Base-by-base conservation (phyloP, 2,888 invertebrate genomes). In the Macaria liturata region DNA sequence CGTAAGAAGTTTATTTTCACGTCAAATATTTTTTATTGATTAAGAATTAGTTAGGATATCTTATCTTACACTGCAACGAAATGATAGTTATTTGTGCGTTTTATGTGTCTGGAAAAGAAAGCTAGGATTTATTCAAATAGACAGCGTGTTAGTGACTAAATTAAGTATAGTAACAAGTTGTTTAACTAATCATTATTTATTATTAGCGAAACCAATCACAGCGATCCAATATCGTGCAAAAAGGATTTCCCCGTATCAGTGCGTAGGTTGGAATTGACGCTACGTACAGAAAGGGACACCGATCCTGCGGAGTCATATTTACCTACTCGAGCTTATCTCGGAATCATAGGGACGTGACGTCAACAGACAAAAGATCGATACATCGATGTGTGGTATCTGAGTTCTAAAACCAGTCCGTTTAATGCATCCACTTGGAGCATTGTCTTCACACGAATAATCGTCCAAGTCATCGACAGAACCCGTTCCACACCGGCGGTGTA, bases 401-500 rank as follows among this genome's bases (percentile, higher is more conserved):
- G 49, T 67, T 72, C 65, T 75, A 66, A 62, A 75, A 71, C 67
- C 74, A 74, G 72, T 69, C 70, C 67, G 66, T 75, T 77, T 74
- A 82, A 79, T 71, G 78, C 75, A 78, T 76, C 74, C 76, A 76
- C 71, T 72, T 75, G 76, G 78, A 78, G 83, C 82, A 88, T 88
- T 88, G 88, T 89, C 84, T 88, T 81, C 80, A 78, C 79, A 83
- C 83, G 83, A 87, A 85, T 88, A 88, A 88, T 89, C 87, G 85
- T 81, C 76, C 78, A 80, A 87, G 86, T 86, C 88, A 88, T 90
- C 87, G 87, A 84, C 86, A 86, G 86, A 91, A 91, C 91, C 84
- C 90, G 91, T 91, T 91, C 89, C 90, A 87, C 85, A 81, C 85
- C 81, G 85, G 81, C 88, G 84, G 86, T 83, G 88, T 84, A 86